phyloP scores from a whole-genome alignment of 2,888 invertebrate genomes.

The Stomorhina lunata region DNA sequence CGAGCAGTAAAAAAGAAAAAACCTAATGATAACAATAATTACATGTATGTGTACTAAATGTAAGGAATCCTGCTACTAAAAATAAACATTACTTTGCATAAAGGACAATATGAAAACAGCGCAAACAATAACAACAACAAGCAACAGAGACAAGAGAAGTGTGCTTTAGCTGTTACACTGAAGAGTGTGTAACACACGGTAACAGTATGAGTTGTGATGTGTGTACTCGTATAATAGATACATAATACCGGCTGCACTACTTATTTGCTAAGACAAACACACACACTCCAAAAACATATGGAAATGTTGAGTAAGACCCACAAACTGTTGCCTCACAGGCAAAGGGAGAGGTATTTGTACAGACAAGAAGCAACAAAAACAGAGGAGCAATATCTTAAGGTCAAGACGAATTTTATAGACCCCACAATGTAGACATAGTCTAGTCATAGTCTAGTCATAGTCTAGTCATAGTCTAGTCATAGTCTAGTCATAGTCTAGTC shows the following conservation, averaged over 20 bases:
- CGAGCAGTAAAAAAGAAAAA: background rate
- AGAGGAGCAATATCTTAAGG: background rate
- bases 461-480: too few species aligned
- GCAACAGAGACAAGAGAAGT: background rate
- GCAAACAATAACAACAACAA: background rate
- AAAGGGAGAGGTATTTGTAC: too few species aligned
- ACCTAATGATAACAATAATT: constrained; percentile 31
- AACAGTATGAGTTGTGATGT: background rate
- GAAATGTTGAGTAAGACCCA: constrained; percentile 60
- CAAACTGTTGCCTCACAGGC: background rate
- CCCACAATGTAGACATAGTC: too few species aligned
- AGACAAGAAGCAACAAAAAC: too few species aligned
- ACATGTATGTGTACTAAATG: constrained; percentile 51
- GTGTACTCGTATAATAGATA: background rate
- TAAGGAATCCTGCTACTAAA: constrained; percentile 57
- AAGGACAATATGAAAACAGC: constrained; percentile 35
- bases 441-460: too few species aligned
- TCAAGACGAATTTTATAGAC: too few species aligned
- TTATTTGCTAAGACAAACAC: constrained; percentile 3
- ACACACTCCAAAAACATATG: constrained; percentile 44
- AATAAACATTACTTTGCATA: constrained; percentile 66
- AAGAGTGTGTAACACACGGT: background rate
- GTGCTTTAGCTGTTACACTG: background rate
- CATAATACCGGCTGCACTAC: constrained; percentile 43
- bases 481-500: too few species aligned